A percentile compares a stretch with the other conserved stretches of the same genome.
Conservation (phyloP, 2,888 invertebrate species). For the Phalangium opilio region DNA sequence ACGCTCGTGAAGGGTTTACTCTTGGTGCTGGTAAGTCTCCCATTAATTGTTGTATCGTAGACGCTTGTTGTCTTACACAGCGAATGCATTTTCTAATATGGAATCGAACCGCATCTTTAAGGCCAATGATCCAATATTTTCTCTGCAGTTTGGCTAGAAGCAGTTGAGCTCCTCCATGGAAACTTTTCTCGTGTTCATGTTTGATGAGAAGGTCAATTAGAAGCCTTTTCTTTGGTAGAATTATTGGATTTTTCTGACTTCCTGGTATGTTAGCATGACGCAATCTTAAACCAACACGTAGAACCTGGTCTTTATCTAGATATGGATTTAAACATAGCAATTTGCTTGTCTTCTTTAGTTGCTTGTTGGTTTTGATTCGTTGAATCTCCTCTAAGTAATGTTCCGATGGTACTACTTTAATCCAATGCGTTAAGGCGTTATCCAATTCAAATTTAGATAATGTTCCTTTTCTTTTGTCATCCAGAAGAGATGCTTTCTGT, state of each 20-base stretch:
- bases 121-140: slow-evolving; percentile 25
- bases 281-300: slow-evolving; percentile 1
- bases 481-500: too few relatives aligned
- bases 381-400: too few relatives aligned
- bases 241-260: not conserved
- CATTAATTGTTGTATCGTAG: slow-evolving; percentile 24
- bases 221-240: not conserved
- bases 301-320: not conserved
- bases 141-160: slow-evolving; percentile 15
- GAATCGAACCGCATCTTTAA: slow-evolving; percentile 18
- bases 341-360: too few relatives aligned
- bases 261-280: not conserved
- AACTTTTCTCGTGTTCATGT: slow-evolving; percentile 15
- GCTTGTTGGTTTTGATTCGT: too few relatives aligned
- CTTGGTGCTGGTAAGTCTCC: slow-evolving; percentile 25
- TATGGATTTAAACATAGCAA: too few relatives aligned
- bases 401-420: too few relatives aligned
- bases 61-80: slow-evolving; percentile 23
- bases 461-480: too few relatives aligned
- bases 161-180: slow-evolving; percentile 21
- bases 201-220: not conserved
- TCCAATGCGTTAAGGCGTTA: too few relatives aligned
- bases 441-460: too few relatives aligned
- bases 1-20: slow-evolving; percentile 23
- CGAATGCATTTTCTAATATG: slow-evolving; percentile 22